Conservation (phyloP, 2,797 vertebrate genomes). For the Ambastaia sidthimunki region DNA sequence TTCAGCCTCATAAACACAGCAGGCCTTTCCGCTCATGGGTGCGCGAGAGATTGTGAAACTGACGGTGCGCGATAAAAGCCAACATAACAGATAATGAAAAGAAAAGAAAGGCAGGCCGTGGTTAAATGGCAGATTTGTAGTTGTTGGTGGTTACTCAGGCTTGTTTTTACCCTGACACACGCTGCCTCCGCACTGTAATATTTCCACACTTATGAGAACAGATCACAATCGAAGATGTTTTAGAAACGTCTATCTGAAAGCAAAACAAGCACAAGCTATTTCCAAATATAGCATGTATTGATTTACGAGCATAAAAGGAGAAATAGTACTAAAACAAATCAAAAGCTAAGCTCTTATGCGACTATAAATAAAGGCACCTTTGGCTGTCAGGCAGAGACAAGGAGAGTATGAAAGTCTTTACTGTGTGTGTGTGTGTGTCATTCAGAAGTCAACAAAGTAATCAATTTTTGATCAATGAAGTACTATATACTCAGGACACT, state of each 20-base stretch:
- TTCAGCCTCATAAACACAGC: slow-evolving; percentile 32
- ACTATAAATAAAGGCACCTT: not conserved
- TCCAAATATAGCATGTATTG: slow-evolving; percentile 34
- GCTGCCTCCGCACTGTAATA: not conserved
- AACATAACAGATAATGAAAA: slow-evolving; percentile 35
- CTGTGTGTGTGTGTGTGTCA: not conserved
- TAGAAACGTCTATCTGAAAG: not conserved
- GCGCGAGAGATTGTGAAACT: slow-evolving; percentile 1
- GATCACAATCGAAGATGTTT: slow-evolving; percentile 4
- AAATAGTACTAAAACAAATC: slow-evolving; percentile 2
- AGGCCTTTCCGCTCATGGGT: not conserved
- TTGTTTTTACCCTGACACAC: not conserved
- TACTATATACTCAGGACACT: slow-evolving; percentile 1
- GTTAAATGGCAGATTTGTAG: slow-evolving; percentile 17
- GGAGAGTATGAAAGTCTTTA: not conserved
- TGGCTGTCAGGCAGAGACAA: not conserved
- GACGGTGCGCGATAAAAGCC: slow-evolving; percentile 21
- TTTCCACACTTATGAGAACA: not conserved
- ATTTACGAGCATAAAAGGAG: slow-evolving; percentile 31
- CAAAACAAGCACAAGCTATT: not conserved
- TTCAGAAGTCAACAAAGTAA: slow-evolving; percentile 18
- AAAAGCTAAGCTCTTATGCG: not conserved
- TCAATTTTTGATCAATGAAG: slow-evolving; percentile 32
- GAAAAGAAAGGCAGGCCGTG: not conserved
- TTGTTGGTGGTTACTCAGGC: not conserved